A percentile compares a stretch with the other conserved stretches of the same genome.
Conservation (phyloP, 2,797 vertebrate species). For the Paramormyrops hopkinsi region DNA sequence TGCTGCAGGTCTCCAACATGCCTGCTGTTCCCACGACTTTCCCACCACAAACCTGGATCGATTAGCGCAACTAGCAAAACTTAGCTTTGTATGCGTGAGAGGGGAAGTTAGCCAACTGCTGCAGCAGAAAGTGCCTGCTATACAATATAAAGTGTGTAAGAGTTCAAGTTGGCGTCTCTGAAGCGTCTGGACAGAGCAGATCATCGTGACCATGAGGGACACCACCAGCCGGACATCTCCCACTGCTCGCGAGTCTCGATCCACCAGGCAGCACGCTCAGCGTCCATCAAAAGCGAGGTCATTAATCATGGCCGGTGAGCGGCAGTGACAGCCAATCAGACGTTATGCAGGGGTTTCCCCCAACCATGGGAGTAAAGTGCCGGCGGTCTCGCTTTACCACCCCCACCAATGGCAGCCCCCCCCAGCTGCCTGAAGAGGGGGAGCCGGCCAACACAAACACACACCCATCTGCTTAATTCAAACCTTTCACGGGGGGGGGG, state of each 20-base stretch:
- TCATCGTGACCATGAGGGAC: background rate
- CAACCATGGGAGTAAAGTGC: background rate
- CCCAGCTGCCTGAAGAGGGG: constrained; percentile 12
- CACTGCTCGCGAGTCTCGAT: background rate
- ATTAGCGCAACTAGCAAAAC: background rate
- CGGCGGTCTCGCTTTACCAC: background rate
- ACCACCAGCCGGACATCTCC: background rate
- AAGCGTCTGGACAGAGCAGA: background rate
- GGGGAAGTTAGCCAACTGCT: background rate
- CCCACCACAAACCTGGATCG: background rate
- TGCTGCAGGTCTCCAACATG: background rate
- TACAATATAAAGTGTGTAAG: background rate
- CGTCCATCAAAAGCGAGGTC: constrained; percentile 7
- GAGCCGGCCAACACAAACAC: constrained; percentile 33
- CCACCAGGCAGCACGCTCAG: background rate
- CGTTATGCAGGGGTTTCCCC: constrained; percentile 21
- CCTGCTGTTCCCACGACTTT: background rate
- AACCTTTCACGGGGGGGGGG: constrained; percentile 9
- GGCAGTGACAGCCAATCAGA: constrained; percentile 31
- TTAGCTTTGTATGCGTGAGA: background rate
- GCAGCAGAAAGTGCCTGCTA: background rate
- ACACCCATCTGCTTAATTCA: constrained; percentile 46
- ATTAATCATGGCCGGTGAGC: constrained; percentile 40
- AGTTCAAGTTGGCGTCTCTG: background rate
- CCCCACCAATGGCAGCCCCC: background rate